Conservation (phyloP, 2,113 vertebrate genomes). For the Pterocles orientalis region DNA sequence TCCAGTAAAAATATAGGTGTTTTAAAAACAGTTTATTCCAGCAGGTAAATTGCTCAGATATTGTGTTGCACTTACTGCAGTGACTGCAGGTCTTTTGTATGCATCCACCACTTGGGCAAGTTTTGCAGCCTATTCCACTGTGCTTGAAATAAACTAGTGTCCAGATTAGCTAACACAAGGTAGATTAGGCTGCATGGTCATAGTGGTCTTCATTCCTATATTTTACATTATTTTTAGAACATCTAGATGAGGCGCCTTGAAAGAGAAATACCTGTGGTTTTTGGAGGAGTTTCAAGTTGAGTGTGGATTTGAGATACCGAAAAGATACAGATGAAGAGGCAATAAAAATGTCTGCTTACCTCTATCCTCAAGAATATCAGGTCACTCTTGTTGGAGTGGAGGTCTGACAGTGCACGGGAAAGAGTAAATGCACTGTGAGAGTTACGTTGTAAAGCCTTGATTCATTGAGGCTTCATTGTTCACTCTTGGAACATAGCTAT, state of each 20-base stretch:
- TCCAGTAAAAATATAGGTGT: not conserved
- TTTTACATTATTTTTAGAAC: not conserved
- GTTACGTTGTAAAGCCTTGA: not conserved
- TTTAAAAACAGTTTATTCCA: not conserved
- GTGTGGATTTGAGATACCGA: not conserved
- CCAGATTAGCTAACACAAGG: not conserved
- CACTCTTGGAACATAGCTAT: not conserved
- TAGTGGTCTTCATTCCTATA: not conserved
- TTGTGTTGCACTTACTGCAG: not conserved
- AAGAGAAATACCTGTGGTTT: not conserved
- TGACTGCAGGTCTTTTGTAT: not conserved
- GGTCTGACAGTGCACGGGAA: not conserved
- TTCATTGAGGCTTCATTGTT: not conserved
- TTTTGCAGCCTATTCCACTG: not conserved
- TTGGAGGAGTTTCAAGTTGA: not conserved
- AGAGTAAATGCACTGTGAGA: not conserved
- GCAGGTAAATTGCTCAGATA: not conserved
- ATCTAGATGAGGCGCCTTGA: not conserved
- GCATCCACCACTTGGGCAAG: not conserved
- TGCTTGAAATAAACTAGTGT: not conserved
- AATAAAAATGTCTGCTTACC: not conserved
- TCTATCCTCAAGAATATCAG: not conserved
- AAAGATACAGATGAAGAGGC: not conserved
- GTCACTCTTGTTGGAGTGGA: not conserved
- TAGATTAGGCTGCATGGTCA: not conserved